Percentiles rank a stretch among this genome's conserved stretches.
Conservation (phyloP, 2,113 vertebrate species). For the Anguilla rostrata region DNA sequence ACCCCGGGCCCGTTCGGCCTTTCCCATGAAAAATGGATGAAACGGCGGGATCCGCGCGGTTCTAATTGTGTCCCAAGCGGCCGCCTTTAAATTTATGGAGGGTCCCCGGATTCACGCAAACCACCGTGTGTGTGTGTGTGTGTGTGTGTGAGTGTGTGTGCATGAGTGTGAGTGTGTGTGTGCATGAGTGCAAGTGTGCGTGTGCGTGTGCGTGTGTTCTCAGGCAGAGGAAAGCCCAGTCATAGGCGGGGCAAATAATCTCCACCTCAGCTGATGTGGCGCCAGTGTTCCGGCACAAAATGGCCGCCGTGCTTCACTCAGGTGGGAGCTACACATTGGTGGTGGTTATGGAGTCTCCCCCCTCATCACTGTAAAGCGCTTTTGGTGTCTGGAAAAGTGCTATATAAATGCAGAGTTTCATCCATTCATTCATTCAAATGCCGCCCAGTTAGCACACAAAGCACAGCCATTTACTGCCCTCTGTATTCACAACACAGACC, state of each 20-base stretch:
- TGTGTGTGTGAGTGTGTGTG: no score
- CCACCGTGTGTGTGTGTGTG: not conserved
- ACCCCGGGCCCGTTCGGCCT: slow-evolving; percentile 7
- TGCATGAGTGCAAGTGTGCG: no score
- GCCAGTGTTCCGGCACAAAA: no score
- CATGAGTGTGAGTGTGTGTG: no score
- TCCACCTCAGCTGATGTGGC: no score
- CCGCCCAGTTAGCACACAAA: not conserved
- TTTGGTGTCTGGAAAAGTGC: no score
- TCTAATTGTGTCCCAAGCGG: not conserved
- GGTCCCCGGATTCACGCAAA: not conserved
- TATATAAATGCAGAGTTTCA: no score
- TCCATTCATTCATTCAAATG: no score
- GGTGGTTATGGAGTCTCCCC: no score
- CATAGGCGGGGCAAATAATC: not conserved
- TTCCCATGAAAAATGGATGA: slow-evolving; percentile 63
- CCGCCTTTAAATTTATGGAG: not conserved
- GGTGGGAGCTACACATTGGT: no score
- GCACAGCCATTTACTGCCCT: not conserved
- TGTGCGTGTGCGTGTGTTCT: not conserved
- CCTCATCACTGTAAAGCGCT: no score
- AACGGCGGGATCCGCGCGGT: slow-evolving; percentile 49
- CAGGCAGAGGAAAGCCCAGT: not conserved
- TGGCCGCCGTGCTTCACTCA: no score
- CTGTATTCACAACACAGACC: not conserved